Evolutionary conservation across 2,888 invertebrate species (phyloP), one percentile per base, ranked within the genome.

Genomic region (Teleiodes luculella): DNA sequence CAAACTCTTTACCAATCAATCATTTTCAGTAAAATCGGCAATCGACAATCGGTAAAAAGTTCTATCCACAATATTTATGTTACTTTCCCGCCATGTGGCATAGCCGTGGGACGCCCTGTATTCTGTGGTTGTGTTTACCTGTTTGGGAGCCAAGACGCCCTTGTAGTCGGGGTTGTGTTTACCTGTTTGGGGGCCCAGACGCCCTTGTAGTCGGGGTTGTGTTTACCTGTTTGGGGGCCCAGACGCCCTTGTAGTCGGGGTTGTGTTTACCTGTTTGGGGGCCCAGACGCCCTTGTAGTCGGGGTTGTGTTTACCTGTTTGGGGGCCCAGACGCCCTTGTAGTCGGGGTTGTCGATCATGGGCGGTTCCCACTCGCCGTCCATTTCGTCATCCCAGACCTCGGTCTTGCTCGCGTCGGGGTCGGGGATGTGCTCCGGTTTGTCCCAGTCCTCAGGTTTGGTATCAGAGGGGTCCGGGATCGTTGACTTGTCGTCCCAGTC

Each of bases 311-410:
- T 68, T 67, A 90, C 90, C 87, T 98, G 97, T 79, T 98, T 98
- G 58, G 99, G 98, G 78, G 96, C 95, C 99, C 99, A 99, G 82
- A 98, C 98, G 53, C 98, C 98, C 91, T 99, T 99, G 93, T 95
- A 99, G 56, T 98, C 98, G 16, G 99, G 99, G 91, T 99, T 99
- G 86, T 99, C 98, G 70, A 99, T 97, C 95, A 97, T 96, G 61
- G 99, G 98, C 53, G 99, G 97, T 86, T 99, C 99, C 99, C 99
- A 99, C 91, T 99, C 99, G 24, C 99, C 98, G 83, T 98, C 98
- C 97, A 98, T 98, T 89, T 99, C 99, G 88, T 99, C 99, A 76
- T 99, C 99, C 99, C 99, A 99, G 85, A 99, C 98, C 65, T 98
- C 98, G 2, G 99, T 99, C 86, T 98, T 98, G 74, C 93, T 93